Evolutionary conservation across 2,797 vertebrate genomes (phyloP).

Genomic region (Lepilemur ruficaudatus): DNA sequence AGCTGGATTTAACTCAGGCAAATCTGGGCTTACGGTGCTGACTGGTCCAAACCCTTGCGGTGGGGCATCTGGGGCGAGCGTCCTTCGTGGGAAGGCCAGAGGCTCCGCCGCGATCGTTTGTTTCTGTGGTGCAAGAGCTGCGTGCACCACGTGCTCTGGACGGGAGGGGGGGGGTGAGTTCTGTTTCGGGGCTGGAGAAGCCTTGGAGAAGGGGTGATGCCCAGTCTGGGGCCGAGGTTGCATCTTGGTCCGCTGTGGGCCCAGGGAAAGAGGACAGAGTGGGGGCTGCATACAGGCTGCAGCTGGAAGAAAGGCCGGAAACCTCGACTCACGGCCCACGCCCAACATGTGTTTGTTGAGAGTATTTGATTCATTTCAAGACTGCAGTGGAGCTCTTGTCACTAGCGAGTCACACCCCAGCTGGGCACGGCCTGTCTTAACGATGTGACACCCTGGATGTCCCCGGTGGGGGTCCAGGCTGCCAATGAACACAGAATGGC

Average conservation of each 20-base stretch:
- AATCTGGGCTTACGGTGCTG: fast-evolving
- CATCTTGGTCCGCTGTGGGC: neutral
- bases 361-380: too few relatives aligned
- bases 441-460: fast-evolving
- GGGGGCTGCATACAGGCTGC: too few relatives aligned
- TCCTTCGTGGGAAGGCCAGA: neutral
- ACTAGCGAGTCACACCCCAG: fast-evolving
- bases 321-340: fast-evolving
- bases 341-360: fast-evolving
- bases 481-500: fast-evolving
- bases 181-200: fast-evolving
- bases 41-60: fast-evolving
- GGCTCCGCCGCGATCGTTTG: fast-evolving
- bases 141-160: fast-evolving
- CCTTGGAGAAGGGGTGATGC: fast-evolving
- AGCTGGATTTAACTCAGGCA: neutral
- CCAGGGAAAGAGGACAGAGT: fast-evolving
- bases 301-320: too few relatives aligned
- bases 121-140: neutral
- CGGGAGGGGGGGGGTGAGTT: fast-evolving
- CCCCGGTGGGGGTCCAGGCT: neutral
- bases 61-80: neutral
- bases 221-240: fast-evolving
- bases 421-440: fast-evolving
- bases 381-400: fast-evolving